Conservation (phyloP, 2,113 vertebrate species). For the Podiceps cristatus region DNA sequence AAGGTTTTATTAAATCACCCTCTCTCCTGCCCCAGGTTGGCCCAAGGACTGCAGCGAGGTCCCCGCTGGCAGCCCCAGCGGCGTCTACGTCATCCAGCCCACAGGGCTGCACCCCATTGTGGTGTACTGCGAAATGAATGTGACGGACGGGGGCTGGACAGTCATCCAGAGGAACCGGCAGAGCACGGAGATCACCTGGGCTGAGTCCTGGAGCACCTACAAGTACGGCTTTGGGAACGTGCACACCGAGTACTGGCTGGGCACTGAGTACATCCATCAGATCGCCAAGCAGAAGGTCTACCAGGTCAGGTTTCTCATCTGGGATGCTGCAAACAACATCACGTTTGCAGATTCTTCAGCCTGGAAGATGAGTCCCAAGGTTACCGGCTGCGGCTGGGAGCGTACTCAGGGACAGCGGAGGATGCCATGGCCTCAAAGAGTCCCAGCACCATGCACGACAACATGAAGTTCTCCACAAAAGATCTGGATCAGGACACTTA, state of each 20-base stretch:
- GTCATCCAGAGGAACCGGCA: not conserved
- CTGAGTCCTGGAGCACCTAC: not conserved
- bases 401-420: not conserved
- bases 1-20: not conserved
- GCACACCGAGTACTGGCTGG: not conserved
- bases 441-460: not conserved
- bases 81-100: not conserved
- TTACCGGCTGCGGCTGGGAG: not conserved
- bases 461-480: slow-evolving; percentile 16
- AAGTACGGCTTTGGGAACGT: not conserved
- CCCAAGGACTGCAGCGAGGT: not conserved
- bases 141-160: not conserved
- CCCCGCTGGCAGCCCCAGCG: not conserved
- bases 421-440: not conserved
- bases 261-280: not conserved
- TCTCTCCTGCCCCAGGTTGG: not conserved
- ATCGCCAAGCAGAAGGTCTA: not conserved
- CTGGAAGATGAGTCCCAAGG: not conserved
- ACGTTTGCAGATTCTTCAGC: not conserved
- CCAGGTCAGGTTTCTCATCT: not conserved
- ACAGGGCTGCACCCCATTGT: not conserved
- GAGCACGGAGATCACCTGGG: not conserved
- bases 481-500: slow-evolving; percentile 10
- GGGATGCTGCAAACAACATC: not conserved
- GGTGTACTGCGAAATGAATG: not conserved